These are phyloP conservation scores for Corydoras maculifer DNA, from an alignment of 2,113 vertebrate genomes.

Conservation along the genomic window DNA sequence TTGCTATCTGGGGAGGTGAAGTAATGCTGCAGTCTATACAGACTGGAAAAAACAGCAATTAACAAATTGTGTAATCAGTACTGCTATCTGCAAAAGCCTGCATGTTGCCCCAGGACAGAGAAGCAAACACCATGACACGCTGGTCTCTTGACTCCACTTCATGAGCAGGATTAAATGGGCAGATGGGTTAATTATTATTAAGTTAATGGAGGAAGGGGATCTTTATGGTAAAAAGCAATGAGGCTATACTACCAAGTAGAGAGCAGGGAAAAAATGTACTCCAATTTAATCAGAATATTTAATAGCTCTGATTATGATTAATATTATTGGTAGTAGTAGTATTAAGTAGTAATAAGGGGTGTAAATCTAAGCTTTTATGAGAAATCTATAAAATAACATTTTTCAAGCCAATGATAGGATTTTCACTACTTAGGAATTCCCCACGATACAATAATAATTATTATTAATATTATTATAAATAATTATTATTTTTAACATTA, in stretches of 20 bases:
- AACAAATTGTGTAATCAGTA: slow-evolving; percentile 35
- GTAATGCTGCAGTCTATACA: slow-evolving; percentile 10
- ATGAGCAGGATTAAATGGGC: slow-evolving; percentile 21
- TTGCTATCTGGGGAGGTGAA: slow-evolving; percentile 33
- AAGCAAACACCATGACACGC: slow-evolving; percentile 20
- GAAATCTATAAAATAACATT: too few species aligned
- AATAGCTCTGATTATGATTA: too few species aligned
- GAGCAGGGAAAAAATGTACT: background rate
- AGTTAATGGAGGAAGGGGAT: slow-evolving; percentile 3
- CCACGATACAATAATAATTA: too few species aligned
- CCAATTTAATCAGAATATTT: too few species aligned
- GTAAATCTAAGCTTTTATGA: too few species aligned
- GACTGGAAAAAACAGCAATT: slow-evolving; percentile 49
- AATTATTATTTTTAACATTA: too few species aligned
- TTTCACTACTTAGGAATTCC: too few species aligned
- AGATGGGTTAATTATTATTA: slow-evolving; percentile 20
- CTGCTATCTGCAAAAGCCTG: slow-evolving; percentile 21
- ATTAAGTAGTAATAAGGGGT: too few species aligned
- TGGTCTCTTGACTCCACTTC: slow-evolving; percentile 21
- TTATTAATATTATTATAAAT: too few species aligned
- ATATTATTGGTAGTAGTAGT: too few species aligned
- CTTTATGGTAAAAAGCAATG: background rate
- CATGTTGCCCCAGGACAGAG: slow-evolving; percentile 29
- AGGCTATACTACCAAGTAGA: background rate
- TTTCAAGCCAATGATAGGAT: too few species aligned